These are phyloP conservation scores for Leptatherina wallacei DNA, from an alignment of 2,797 vertebrate species.

Conservation along the genomic window DNA sequence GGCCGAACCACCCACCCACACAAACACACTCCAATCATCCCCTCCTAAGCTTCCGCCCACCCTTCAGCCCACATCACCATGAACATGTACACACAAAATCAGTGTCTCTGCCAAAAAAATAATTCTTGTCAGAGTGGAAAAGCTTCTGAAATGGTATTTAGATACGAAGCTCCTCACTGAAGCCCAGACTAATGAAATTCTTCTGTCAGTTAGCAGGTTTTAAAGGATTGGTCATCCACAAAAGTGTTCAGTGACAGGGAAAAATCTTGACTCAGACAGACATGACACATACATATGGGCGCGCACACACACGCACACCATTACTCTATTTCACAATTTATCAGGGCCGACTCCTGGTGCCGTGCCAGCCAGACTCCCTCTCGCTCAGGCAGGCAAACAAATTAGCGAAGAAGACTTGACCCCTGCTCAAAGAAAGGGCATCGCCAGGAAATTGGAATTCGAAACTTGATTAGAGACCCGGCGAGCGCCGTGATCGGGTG, in stretches of 20 bases:
- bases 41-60: constrained; percentile 58
- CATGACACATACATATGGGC: background rate
- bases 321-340: constrained; percentile 30
- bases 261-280: constrained; percentile 9
- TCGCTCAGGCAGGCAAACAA: constrained; percentile 61
- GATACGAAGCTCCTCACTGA: constrained; percentile 41
- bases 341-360: constrained; percentile 15
- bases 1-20: constrained; percentile 46
- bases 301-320: background rate
- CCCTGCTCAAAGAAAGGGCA: constrained; percentile 65
- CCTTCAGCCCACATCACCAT: constrained; percentile 40
- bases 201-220: constrained; percentile 35
- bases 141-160: constrained; percentile 55
- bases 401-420: constrained; percentile 67
- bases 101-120: constrained; percentile 27
- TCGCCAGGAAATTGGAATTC: constrained; percentile 66
- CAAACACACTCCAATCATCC: constrained; percentile 57
- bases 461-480: constrained; percentile 61
- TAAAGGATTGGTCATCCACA: constrained; percentile 25
- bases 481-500: constrained; percentile 29
- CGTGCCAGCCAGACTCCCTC: constrained; percentile 24
- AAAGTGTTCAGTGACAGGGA: constrained; percentile 1
- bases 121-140: constrained; percentile 43
- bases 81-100: constrained; percentile 24
- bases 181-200: constrained; percentile 46